A percentile compares a stretch with the other conserved stretches of the same genome.
phyloP scores from a whole-genome alignment of 2,113 vertebrate species.

The Coptodon bakossiorum region DNA sequence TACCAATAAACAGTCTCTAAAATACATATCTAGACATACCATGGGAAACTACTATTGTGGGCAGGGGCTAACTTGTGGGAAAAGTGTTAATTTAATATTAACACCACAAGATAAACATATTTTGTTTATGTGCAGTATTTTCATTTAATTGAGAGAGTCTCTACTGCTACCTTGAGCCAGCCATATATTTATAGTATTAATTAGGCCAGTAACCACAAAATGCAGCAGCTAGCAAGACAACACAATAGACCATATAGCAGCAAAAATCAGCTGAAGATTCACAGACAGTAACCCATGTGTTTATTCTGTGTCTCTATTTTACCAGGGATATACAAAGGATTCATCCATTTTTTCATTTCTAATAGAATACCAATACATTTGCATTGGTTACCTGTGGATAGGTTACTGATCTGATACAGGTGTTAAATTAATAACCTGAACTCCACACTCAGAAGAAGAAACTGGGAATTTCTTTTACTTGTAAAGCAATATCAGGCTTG shows the following conservation, averaged over 20 bases:
- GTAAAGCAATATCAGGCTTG: not conserved
- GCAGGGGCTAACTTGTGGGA: not conserved
- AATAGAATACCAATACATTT: not conserved
- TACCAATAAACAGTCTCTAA: not conserved
- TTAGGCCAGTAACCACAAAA: not conserved
- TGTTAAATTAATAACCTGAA: not conserved
- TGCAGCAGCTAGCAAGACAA: not conserved
- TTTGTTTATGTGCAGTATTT: not conserved
- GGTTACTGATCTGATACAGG: not conserved
- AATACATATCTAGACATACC: not conserved
- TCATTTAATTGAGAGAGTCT: not conserved
- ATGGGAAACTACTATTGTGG: not conserved
- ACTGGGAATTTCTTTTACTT: not conserved
- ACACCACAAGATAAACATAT: not conserved
- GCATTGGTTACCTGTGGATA: not conserved
- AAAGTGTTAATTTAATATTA: not conserved
- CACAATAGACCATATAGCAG: not conserved
- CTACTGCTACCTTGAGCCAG: not conserved
- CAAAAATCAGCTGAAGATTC: not conserved
- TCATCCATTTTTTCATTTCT: not conserved
- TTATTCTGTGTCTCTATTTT: not conserved
- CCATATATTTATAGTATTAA: not conserved
- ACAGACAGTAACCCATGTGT: not conserved
- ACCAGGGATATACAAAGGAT: not conserved
- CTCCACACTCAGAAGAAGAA: not conserved